phyloP scores from a whole-genome alignment of 2,888 invertebrate genomes.

The Aporophyla lueneburgensis region DNA sequence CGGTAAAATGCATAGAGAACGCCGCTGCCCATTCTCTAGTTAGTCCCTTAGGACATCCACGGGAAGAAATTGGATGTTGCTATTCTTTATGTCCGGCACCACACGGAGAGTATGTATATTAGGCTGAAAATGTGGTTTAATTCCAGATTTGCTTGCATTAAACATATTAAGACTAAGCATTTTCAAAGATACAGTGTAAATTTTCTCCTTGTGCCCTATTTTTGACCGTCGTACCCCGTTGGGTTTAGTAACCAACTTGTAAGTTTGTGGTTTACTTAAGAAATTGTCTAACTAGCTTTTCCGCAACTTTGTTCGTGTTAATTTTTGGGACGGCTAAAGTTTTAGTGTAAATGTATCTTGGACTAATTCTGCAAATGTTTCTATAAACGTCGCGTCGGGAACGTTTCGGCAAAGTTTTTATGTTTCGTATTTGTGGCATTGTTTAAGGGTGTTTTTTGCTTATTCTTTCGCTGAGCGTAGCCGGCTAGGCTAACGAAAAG shows the following conservation, averaged over 20 bases:
- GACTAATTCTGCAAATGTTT: conserved; percentile 30
- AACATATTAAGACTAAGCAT: not conserved
- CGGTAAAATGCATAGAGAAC: too few species aligned
- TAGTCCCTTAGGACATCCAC: too few species aligned
- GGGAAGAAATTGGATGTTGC: too few species aligned
- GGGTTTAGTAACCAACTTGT: conserved; percentile 28
- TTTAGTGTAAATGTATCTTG: conserved; percentile 24
- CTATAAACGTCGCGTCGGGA: not conserved
- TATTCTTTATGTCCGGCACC: too few species aligned
- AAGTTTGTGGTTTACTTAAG: conserved; percentile 50
- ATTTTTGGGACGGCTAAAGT: conserved; percentile 44
- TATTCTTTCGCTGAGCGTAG: not conserved
- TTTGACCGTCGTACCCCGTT: conserved; percentile 27
- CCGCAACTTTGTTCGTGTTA: conserved; percentile 33
- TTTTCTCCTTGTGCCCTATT: conserved; percentile 6
- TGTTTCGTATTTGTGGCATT: conserved; percentile 8
- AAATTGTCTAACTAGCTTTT: conserved; percentile 41
- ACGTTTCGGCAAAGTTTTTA: conserved; percentile 12
- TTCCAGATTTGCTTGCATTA: not conserved
- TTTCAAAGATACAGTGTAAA: not conserved
- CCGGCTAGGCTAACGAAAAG: conserved; percentile 3
- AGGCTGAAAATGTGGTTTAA: not conserved
- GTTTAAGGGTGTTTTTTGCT: not conserved
- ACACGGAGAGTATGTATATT: not conserved
- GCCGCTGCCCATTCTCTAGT: too few species aligned